A percentile compares a stretch with the other conserved stretches of the same genome.
phyloP scores from a whole-genome alignment of 2,797 vertebrate species.

The Diplodus puntazzo region DNA sequence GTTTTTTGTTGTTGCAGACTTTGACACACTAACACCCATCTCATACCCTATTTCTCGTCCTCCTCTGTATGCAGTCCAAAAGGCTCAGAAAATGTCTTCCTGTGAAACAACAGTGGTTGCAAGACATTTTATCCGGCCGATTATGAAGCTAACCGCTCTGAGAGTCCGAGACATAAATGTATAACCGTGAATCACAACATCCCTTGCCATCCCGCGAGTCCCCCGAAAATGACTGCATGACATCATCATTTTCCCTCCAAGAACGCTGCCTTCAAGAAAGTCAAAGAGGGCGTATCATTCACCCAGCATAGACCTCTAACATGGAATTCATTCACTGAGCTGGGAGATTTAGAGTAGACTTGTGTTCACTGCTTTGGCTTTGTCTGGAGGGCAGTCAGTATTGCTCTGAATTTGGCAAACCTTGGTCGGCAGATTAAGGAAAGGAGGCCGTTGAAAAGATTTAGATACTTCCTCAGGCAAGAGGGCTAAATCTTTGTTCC shows the following conservation, averaged over 20 bases:
- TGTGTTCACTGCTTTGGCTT: slow-evolving; percentile 34
- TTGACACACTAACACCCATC: neutral
- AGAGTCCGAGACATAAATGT: slow-evolving; percentile 51
- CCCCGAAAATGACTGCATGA: slow-evolving; percentile 44
- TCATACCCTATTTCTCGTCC: neutral
- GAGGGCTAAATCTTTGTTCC: slow-evolving; percentile 15
- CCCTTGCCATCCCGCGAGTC: slow-evolving; percentile 41
- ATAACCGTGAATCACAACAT: slow-evolving; percentile 56
- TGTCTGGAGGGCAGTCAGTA: slow-evolving; percentile 25
- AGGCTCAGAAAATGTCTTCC: slow-evolving; percentile 24
- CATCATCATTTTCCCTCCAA: slow-evolving; percentile 63
- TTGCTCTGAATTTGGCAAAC: slow-evolving; percentile 40
- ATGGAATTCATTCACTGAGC: slow-evolving; percentile 39
- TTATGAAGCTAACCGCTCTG: slow-evolving; percentile 51
- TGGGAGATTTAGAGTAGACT: slow-evolving; percentile 40
- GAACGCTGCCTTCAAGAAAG: slow-evolving; percentile 53
- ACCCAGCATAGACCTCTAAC: slow-evolving; percentile 22
- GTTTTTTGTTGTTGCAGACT: slow-evolving; percentile 25
- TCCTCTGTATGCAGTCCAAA: slow-evolving; percentile 6
- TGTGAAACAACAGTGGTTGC: slow-evolving; percentile 15
- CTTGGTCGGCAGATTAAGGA: slow-evolving; percentile 42
- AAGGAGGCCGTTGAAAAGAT: slow-evolving; percentile 39
- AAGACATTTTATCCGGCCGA: slow-evolving; percentile 32
- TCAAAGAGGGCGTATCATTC: slow-evolving; percentile 36
- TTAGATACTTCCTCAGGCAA: slow-evolving; percentile 29